Evolutionary conservation across 2,113 vertebrate genomes (phyloP), one percentile per base, ranked within the genome.

Genomic region (Oncorhynchus gorbuscha): DNA sequence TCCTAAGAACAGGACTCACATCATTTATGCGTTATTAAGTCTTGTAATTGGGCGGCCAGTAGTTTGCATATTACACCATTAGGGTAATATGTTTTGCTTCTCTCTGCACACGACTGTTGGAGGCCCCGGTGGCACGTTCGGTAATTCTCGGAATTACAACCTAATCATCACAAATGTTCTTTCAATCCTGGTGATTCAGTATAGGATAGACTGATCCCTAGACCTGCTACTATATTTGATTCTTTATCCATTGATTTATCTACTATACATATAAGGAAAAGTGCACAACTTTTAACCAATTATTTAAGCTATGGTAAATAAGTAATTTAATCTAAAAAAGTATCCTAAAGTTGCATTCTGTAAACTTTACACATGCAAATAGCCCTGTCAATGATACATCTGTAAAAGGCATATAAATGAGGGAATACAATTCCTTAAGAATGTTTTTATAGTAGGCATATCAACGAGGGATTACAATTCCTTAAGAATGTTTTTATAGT

Each of bases 11-110:
- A 94, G 95, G 95, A 94, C 94, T 90, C 90, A 94, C 96, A 97
- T 98, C 95, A 90, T 97, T 96, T 97, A 97, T 96, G 96, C 94
- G 91, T 97, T 98, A 98, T 99, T 99, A 99, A 96, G 94, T 93
- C 93, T 92, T 92, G 90, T 98, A 98, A 99, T 99, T 99, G 97
- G 96, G 95, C 88, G 93, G 94, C 94, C 95, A 94, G 93, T 97
- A 96, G 96, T 98, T 98, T 98, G 96, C 97, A 97, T 99, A 98
- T 98, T 96, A 97, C 95, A 96, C 96, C 94, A 98, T 99, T 98
- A 99, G 94, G 94, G 93, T 98, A 99, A 99, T 98, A 95, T 96
- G 96, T 97, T 97, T 96, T 96, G 94, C 95, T 93, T 93, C 94
- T 95, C 93, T 94, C 92, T 77, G 88, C 94, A 96, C 97, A 97